These are phyloP conservation scores for Bergia sp. DNA, from an alignment of 92 coral and sea anemone species.

Conservation along the genomic window DNA sequence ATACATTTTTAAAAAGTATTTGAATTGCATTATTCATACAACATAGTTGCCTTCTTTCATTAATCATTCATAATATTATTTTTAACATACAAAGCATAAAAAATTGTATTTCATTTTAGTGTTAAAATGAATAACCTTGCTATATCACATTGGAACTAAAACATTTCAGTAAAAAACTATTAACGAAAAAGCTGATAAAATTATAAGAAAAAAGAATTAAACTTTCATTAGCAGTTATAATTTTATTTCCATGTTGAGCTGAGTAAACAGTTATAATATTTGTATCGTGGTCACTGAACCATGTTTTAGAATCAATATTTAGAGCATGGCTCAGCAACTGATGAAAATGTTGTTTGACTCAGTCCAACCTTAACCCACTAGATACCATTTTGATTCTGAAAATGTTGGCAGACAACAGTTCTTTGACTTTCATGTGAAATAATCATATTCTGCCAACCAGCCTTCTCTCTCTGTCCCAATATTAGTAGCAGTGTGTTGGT, in stretches of 20 bases:
- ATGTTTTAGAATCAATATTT: constrained; percentile 20
- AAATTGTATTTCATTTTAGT: constrained; percentile 23
- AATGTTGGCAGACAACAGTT: neutral
- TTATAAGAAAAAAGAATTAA: neutral
- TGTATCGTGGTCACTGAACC: constrained; percentile 20
- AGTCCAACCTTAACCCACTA: neutral
- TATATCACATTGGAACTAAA: neutral
- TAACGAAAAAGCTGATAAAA: neutral
- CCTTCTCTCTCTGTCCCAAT: constrained; percentile 25
- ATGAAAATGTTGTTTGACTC: constrained; percentile 13
- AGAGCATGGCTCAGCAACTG: constrained; percentile 10
- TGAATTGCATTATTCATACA: constrained; percentile 26
- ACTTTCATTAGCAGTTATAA: neutral
- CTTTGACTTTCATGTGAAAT: constrained; percentile 6
- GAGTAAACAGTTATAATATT: constrained; percentile 2
- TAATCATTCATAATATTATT: constrained; percentile 24
- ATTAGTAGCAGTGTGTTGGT: neutral
- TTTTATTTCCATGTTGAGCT: neutral
- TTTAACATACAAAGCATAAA: neutral
- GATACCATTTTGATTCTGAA: neutral
- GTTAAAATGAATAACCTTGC: neutral
- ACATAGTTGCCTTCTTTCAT: constrained; percentile 11
- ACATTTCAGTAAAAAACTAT: neutral
- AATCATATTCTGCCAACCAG: neutral
- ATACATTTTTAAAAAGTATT: constrained; percentile 13